Base-by-base conservation (phyloP, 2,888 invertebrate species). In the Cerastoderma edule region DNA sequence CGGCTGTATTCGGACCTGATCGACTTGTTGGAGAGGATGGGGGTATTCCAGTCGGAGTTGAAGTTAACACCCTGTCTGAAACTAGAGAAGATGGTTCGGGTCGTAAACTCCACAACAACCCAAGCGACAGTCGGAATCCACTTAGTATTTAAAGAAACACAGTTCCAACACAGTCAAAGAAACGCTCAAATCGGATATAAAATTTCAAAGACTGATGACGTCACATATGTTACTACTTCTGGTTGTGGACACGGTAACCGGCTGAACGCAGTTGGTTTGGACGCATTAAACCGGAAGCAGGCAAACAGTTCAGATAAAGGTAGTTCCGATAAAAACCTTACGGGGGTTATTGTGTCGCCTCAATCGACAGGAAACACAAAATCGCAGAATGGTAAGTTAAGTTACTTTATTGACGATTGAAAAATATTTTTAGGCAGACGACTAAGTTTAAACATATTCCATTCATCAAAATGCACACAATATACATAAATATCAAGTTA, bases 1-100 rank as follows among this genome's bases (percentile, higher is more conserved):
- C 46, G 32, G 16, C 27, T 72, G 32, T 72, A 67, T 60, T n/a
- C 63, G 32, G 50, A 48, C 28, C 39, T 84, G 30, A 77, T 82
- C 27, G 78, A 78, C 33, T 44, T 74, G 10, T 54, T 84, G 33
- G 80, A 82, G 54, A 75, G 75, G 56, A 65, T 84, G 53, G 64
- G 77, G 35, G 67, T 84, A 0, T 44, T 84, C 19, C 46, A 32
- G 24, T 48, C 53, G 50, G 27, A 19, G 10, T 39, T 39, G 13
- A 66, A 46, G 6, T 22, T 65, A 22, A 50, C 63, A 2, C 32
- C 67, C 4, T 72, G 67, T 60, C 35, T 67, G 24, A 65, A 67
- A 8, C 57, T 76, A 57, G 56, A 67, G 6, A 72, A 67, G 53
- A 72, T 76, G 30, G 60, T 66, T 27, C 68, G 76, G 10, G 72